These are phyloP conservation scores for Climacteris rufus DNA, from an alignment of 2,113 vertebrate species.

Conservation along the genomic window DNA sequence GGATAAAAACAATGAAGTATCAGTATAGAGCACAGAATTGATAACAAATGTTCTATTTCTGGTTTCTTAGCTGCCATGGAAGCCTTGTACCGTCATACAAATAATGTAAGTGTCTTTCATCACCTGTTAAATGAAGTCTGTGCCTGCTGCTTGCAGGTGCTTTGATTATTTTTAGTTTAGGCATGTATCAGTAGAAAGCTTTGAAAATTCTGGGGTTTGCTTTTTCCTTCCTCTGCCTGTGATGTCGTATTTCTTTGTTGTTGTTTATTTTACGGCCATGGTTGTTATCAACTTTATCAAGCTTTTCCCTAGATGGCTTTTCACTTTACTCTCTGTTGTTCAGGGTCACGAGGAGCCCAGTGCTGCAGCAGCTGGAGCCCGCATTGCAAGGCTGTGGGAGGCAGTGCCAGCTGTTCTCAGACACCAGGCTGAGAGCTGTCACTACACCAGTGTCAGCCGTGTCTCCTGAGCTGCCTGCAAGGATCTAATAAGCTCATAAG, in stretches of 20 bases:
- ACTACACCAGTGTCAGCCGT: rapidly evolving
- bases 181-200: neutral
- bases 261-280: neutral
- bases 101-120: conserved; percentile 26
- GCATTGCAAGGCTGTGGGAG: neutral
- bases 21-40: neutral
- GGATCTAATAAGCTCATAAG: rapidly evolving
- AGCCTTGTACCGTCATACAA: neutral
- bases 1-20: neutral
- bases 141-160: conserved; percentile 4
- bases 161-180: conserved; percentile 38
- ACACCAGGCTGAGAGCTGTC: neutral
- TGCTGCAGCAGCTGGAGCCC: neutral
- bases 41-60: conserved; percentile 45
- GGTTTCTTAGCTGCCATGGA: conserved; percentile 2
- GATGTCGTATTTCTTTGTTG: neutral
- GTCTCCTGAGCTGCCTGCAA: neutral
- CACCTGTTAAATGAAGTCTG: conserved; percentile 11
- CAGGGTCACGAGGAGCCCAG: neutral
- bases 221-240: neutral
- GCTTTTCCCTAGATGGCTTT: neutral
- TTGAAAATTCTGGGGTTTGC: neutral
- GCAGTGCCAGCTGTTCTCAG: neutral
- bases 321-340: neutral
- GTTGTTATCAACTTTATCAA: neutral